Evolutionary conservation across 1,140 invertebrate species (phyloP).

Genomic region (Solenopsis fugax): DNA sequence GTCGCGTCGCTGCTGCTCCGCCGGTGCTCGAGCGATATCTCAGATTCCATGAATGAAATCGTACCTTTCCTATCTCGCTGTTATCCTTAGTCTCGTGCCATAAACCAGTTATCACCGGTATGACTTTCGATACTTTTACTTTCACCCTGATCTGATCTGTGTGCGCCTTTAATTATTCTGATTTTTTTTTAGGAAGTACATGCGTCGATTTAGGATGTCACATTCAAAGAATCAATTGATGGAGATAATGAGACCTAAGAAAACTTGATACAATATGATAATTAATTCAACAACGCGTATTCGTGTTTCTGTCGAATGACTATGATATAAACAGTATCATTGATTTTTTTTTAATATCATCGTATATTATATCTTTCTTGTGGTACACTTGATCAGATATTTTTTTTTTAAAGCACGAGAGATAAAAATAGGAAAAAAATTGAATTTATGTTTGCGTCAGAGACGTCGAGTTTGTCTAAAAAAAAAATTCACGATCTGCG

Average conservation of each 20-base stretch:
- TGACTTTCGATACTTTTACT: slow-evolving; percentile 13
- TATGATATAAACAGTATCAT: background rate
- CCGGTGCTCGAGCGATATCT: slow-evolving; percentile 35
- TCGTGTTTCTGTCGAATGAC: background rate
- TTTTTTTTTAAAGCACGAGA: background rate
- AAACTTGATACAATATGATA: background rate
- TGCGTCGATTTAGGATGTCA: background rate
- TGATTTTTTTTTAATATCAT: background rate
- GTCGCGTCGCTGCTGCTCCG: slow-evolving; percentile 17
- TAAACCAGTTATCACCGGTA: slow-evolving; percentile 24
- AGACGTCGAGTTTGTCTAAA: background rate
- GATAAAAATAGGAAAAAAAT: slow-evolving; percentile 16
- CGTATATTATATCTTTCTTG: background rate
- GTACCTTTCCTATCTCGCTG: slow-evolving; percentile 46
- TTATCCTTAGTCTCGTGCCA: slow-evolving; percentile 18
- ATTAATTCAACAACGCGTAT: background rate
- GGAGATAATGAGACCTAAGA: background rate
- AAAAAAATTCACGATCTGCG: slow-evolving; percentile 45
- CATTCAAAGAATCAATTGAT: background rate
- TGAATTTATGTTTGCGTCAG: background rate
- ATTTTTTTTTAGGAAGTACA: background rate
- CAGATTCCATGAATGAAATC: slow-evolving; percentile 52
- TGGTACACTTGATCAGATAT: background rate
- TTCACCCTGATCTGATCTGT: background rate
- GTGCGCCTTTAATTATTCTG: background rate